Evolutionary conservation across 2,113 vertebrate species (phyloP).

Genomic region (Nycticorax nycticorax): DNA sequence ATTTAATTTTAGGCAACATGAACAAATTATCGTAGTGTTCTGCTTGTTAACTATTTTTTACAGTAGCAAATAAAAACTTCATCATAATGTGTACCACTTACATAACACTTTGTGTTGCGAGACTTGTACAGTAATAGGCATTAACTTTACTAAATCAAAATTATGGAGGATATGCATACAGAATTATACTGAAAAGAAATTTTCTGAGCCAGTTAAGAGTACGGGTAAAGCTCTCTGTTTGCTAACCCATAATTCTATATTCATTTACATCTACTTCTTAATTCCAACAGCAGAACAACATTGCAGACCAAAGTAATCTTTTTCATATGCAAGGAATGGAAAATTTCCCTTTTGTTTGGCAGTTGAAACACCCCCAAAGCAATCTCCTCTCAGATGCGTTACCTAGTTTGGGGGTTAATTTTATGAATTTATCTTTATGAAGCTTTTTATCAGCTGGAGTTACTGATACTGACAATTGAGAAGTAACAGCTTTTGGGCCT

Average conservation of each 20-base stretch:
- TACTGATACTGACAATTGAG: not conserved
- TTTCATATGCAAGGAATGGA: not conserved
- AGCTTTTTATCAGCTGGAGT: not conserved
- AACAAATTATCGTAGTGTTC: not conserved
- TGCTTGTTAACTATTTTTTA: not conserved
- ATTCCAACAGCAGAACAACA: not conserved
- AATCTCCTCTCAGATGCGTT: not conserved
- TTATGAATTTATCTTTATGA: not conserved
- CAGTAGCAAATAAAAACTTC: not conserved
- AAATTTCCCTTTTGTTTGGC: not conserved
- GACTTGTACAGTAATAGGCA: not conserved
- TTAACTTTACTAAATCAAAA: not conserved
- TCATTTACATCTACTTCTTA: not conserved
- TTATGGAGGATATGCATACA: not conserved
- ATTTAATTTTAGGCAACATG: not conserved
- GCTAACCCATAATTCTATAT: not conserved
- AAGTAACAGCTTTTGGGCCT: not conserved
- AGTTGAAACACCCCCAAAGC: not conserved
- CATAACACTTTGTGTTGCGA: not conserved
- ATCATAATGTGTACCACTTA: not conserved
- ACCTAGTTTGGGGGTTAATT: not conserved
- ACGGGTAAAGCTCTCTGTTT: not conserved
- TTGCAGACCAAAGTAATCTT: not conserved
- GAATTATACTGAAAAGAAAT: not conserved
- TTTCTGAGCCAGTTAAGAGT: not conserved